Evolutionary conservation across 2,113 vertebrate species (phyloP), one percentile per base, ranked within the genome.

Genomic region (Chlorodrepanis virens): DNA sequence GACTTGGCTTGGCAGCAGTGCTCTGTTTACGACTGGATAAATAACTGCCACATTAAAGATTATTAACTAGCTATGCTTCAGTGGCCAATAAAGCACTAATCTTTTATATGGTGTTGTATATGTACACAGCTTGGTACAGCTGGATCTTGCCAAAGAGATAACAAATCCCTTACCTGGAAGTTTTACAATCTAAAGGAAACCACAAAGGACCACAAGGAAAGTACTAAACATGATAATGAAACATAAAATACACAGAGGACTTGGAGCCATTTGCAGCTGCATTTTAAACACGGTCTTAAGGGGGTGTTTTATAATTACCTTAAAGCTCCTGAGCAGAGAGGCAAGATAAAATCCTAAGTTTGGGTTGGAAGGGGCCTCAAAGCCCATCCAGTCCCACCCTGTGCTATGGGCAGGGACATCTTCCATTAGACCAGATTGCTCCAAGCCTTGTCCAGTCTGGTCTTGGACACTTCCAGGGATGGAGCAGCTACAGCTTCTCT

Each of bases 31-130:
- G 24, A 54, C 83, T 83, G 82, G 68, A 21, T 88, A 88, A 97
- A 93, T 86, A 94, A 83, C 67, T 79, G 85, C 87, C 76, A 50
- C 87, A 77, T 86, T 93, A 94, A 93, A 90, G 87, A 80, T 83
- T 86, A 83, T 91, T 93, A 92, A 91, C 71, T 76, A 70, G 67
- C 68, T 86, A 90, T 88, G 76, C 93, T 90, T 94, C 65, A 94
- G 90, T 80, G 90, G 74, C 93, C 92, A 94, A 92, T 96, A 96
- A 97, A 96, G 47, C 33, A 15, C 61, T 96, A 88, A 92, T 96
- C 93, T 95, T 95, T 96, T 95, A 86, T 90, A 92, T 29, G 60
- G 81, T 5, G 49, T 87, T 87, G 79, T 94, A 87, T 87, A 82
- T 21, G 60, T 92, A 83, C 85, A 39, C 88, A 82, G 77, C 69